phyloP scores from a whole-genome alignment of 2,113 vertebrate species.

The Emydocephalus ijimae region DNA sequence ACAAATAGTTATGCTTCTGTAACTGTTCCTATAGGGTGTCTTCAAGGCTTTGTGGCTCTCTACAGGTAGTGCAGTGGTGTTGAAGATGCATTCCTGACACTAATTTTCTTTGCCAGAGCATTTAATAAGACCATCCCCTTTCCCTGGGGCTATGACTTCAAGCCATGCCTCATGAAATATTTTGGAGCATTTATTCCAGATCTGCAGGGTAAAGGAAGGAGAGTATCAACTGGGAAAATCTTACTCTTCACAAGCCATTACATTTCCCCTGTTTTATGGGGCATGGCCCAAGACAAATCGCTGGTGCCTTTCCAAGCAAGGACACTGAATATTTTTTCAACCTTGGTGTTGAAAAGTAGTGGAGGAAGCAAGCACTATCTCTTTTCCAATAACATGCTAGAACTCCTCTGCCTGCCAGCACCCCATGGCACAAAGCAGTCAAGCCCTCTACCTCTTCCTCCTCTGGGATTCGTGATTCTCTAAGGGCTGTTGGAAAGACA shows the following conservation, averaged over 20 bases:
- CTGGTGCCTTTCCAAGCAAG: neutral
- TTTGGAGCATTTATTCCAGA: neutral
- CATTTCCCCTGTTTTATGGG: neutral
- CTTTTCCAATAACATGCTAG: neutral
- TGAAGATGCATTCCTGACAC: neutral
- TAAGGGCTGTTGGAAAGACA: slow-evolving; percentile 86
- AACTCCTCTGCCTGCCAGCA: neutral
- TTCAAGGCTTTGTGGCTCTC: neutral
- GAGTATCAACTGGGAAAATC: neutral
- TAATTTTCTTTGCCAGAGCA: neutral
- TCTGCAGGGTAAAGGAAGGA: neutral
- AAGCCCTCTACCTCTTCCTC: slow-evolving; percentile 83
- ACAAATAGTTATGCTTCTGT: neutral
- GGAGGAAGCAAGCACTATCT: neutral
- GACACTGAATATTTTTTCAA: neutral
- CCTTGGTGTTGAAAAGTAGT: neutral
- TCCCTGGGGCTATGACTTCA: neutral
- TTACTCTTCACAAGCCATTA: neutral
- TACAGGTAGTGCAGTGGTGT: neutral
- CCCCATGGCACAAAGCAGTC: neutral
- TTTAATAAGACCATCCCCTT: neutral
- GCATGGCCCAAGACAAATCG: neutral
- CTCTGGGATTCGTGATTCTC: slow-evolving; percentile 82
- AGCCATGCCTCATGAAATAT: neutral
- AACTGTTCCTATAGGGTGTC: neutral